Base-by-base conservation (phyloP, 1,140 invertebrate genomes). In the Papilio polytes region DNA sequence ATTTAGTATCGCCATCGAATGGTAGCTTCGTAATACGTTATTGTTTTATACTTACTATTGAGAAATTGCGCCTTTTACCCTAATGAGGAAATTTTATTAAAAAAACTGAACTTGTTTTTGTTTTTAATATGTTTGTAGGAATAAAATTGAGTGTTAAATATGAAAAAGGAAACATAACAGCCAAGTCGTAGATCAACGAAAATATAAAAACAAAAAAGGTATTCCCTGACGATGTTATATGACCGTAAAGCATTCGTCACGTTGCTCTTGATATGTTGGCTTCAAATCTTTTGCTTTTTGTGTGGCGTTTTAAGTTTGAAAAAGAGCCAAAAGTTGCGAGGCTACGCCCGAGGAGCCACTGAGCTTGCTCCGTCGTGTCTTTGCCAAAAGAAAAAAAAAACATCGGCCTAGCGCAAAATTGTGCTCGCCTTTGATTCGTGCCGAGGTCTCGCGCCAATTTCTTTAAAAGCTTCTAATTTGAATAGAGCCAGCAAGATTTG, bases 401-500 rank as follows among this genome's bases (percentile, higher is more conserved):
- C 53, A 78, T 41, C 59, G 56, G 77, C 77, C 56, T 51, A 51
- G 74, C 74, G 44, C 74, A 22, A 76, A 76, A 76, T 51, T 31
- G 26, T 76, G 26, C 44, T 51, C 46, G 74, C 46, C 53, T 78
- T 66, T 66, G 77, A 78, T 66, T 66, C 56, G 53, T 7, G 36
- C 10, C 77, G 53, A 22, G 56, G 56, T 31, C 77, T 63, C 56
- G 53, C 77, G 53, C 56, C 77, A 78, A 78, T 78, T 78, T 78
- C 77, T 78, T 78, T 78, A 78, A 78, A 78, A 78, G 77, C 77
- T 63, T 78, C 77, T 78, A 78, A 66, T 78, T 78, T 78, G 56
- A 78, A 78, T 78, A 53, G 48, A 78, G 51, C 44, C 48, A 31
- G 46, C 51, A 59, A 78, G 51, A n/a, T 56, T 56, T 56, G 7